Evolutionary conservation across 53 echinoderm and acorn worm species (phyloP).

Genomic region (Pentamera pediparva): DNA sequence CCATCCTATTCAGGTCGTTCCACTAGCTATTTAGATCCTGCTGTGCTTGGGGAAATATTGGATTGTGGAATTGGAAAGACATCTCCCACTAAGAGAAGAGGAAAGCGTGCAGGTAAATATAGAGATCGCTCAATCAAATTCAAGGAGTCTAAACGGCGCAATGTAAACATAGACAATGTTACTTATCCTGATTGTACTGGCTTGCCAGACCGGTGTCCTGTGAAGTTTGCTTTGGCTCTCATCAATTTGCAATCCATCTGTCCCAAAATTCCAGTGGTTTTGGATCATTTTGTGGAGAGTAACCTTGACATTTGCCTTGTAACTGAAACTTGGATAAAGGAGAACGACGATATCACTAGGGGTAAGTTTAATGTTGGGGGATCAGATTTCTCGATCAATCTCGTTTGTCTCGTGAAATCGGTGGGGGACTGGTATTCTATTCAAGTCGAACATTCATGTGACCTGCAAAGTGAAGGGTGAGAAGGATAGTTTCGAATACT

Average conservation of each 20-base stretch:
- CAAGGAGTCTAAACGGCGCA: background rate
- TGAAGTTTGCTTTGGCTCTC: background rate
- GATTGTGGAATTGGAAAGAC: background rate
- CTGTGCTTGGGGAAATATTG: background rate
- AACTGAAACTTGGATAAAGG: background rate
- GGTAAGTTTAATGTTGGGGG: no score
- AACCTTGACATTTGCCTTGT: constrained; percentile 14
- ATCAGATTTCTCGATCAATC: constrained; percentile 18
- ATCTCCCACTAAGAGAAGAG: background rate
- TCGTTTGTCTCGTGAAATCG: background rate
- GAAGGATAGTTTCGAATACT: constrained; percentile 2
- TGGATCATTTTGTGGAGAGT: constrained; percentile 30
- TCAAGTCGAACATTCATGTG: constrained; percentile 7
- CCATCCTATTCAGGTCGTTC: background rate
- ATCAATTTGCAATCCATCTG: constrained; percentile 11
- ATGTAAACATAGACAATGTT: constrained; percentile 1
- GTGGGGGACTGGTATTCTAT: constrained; percentile 9
- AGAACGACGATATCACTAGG: background rate
- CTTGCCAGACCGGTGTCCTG: background rate
- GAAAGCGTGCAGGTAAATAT: background rate
- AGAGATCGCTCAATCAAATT: constrained; percentile 10
- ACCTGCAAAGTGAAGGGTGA: background rate
- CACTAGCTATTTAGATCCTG: background rate
- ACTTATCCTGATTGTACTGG: background rate
- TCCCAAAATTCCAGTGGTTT: background rate